Conservation (phyloP, 2,113 vertebrate genomes). For the Nanger granti region DNA sequence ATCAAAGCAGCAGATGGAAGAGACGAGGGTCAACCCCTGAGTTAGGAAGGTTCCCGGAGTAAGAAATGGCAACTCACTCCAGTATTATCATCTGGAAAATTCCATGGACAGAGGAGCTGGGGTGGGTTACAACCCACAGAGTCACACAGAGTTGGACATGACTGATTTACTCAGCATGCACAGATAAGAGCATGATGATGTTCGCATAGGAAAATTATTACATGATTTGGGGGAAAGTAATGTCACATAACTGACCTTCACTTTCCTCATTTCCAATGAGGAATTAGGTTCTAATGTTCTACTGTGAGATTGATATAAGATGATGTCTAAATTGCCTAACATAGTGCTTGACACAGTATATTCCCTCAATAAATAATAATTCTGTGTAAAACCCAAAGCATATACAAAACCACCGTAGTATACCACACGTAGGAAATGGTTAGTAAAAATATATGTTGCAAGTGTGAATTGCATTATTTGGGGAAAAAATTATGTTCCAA, state of each 20-base stretch:
- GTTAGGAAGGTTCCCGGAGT: not conserved
- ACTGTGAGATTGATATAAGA: not conserved
- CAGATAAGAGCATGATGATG: fast-evolving
- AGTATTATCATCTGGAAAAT: not conserved
- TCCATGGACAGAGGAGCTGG: not conserved
- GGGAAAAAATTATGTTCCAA: not conserved
- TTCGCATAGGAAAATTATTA: not conserved
- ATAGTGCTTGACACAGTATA: not conserved
- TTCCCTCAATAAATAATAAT: not conserved
- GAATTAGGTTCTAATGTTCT: not conserved
- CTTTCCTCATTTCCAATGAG: not conserved
- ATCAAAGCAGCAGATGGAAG: not conserved
- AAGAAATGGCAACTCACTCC: not conserved
- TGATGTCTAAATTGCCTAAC: not conserved
- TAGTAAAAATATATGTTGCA: not conserved
- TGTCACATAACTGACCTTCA: not conserved
- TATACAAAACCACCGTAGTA: not conserved
- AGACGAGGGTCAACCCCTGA: fast-evolving
- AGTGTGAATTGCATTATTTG: not conserved
- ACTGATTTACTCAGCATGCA: not conserved
- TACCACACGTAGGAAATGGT: not conserved
- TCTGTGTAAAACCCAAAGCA: not conserved
- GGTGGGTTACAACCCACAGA: not conserved
- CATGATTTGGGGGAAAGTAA: not conserved
- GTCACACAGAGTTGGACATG: not conserved